Evolutionary conservation across 2,113 vertebrate species (phyloP), one percentile per base, ranked within the genome.

Genomic region (Varanus komodoensis): DNA sequence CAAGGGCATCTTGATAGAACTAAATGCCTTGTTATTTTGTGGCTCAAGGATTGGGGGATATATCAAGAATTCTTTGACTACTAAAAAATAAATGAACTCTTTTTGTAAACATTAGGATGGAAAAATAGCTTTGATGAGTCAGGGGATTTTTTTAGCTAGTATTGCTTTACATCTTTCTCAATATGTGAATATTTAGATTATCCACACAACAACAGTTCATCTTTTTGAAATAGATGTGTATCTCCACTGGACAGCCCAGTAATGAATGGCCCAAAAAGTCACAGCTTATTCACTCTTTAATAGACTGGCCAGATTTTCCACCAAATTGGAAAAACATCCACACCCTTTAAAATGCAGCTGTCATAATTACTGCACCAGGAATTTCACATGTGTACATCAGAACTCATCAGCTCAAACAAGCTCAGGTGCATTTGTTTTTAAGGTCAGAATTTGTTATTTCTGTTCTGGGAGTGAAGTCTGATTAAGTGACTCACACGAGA

Each of bases 101-200:
- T 74, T 92, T 91, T 90, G 9, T 61, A 90, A 87, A 21, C 77
- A 77, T 38, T 90, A 93, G 93, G 80, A 92, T 92, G 91, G 38
- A 94, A 94, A 86, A 12, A 91, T 77, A 87, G 6, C 34, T 94
- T 81, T 92, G 57, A 85, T 86, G 86, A 91, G 44, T 78, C 67
- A 71, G 25, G 1, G 11, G 57, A 3, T 21, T 84, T 90, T 48
- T 87, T 81, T 82, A 89, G 57, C 69, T 89, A 92, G 68, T 29
- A 71, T 92, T 87, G 9, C 0, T 52, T 96, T 89, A 97, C 78
- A 95, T 82, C 86, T 74, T 67, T 86, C 15, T 52, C 67, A 89
- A 44, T 0, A 0, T 71, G 61, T 77, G n/a, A 93, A 91, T 61
- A 73, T 23, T 85, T 19, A 78, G 75, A 89, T 17, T 3, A 2